Evolutionary conservation across 2,888 invertebrate genomes (phyloP).

Genomic region (Scaeva pyrastri): DNA sequence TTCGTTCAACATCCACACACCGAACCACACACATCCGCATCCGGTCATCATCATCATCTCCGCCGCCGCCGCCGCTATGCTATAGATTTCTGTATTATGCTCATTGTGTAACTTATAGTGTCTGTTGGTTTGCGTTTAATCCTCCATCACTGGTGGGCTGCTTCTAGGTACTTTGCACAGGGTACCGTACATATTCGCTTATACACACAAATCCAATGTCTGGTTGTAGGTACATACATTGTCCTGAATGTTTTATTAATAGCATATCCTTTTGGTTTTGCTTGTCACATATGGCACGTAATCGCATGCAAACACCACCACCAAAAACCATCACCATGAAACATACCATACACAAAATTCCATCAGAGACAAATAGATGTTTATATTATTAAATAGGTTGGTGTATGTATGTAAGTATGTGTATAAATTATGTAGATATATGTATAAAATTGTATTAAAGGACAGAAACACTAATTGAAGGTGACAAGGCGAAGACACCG

Average conservation of each 20-base stretch:
- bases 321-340: background rate
- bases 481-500: slow-evolving; percentile 17
- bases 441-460: slow-evolving; percentile 46
- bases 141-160: background rate
- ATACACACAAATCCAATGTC: too few relatives aligned
- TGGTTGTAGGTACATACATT: background rate
- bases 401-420: background rate
- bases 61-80: background rate
- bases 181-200: too few relatives aligned
- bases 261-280: slow-evolving; percentile 14
- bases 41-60: background rate
- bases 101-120: background rate
- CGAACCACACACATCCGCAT: slow-evolving; percentile 26
- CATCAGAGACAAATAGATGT: too few relatives aligned
- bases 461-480: slow-evolving; percentile 51
- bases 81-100: background rate
- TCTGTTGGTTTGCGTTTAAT: slow-evolving; percentile 1
- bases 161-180: too few relatives aligned
- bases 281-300: slow-evolving; percentile 21
- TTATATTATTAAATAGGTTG: background rate
- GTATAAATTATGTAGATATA: too few relatives aligned
- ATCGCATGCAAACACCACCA: slow-evolving; percentile 13
- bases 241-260: slow-evolving; percentile 26
- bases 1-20: background rate
- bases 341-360: background rate